Base-by-base conservation (phyloP, 2,888 invertebrate genomes). In the Apomyelois bistriatella region DNA sequence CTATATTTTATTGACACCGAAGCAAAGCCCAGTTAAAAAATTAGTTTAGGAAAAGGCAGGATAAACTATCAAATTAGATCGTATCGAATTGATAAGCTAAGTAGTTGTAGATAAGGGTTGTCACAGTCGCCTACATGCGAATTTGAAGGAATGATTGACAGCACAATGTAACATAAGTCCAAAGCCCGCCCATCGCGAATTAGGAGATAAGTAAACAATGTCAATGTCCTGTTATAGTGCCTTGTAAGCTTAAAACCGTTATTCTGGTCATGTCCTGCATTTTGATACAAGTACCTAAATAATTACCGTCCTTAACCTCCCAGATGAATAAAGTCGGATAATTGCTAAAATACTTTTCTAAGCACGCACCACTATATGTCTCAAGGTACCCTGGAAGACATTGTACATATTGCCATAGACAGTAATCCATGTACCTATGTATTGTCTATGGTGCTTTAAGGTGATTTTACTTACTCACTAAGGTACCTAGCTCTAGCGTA, bases 131-230 rank as follows among this genome's bases (percentile, higher is more conserved):
- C 57, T 56, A 58, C 52, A 40, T 50, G 55, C 58, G 50, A 54
- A 58, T 62, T 64, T 64, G 68, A 67, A 48, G 54, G 56, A 53
- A 58, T 77, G 79, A 79, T 69, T 78, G 79, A 76, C 79, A 74
- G 62, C 53, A 84, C 84, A 84, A 85, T 84, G 61, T 38, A 36
- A 49, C 48, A 28, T 67, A 57, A 58, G 62, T 59, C 55, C 59
- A 54, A 56, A 48, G 66, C 63, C 73, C 74, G 70, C 73, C 69
- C 62, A 65, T 61, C 55, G 54, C 57, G 60, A 65, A 61, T 59
- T 61, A 56, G 47, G 59, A 57, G 54, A 56, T 59, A n/a, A n/a
- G n/a, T n/a, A 61, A 63, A 61, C 64, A 66, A 68, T 64, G 79
- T 82, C 81, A 79, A 72, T 74, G 78, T 66, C 72, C 78, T 76